phyloP scores from a whole-genome alignment of 1,140 invertebrate genomes.

The Dreissena rostriformis region DNA sequence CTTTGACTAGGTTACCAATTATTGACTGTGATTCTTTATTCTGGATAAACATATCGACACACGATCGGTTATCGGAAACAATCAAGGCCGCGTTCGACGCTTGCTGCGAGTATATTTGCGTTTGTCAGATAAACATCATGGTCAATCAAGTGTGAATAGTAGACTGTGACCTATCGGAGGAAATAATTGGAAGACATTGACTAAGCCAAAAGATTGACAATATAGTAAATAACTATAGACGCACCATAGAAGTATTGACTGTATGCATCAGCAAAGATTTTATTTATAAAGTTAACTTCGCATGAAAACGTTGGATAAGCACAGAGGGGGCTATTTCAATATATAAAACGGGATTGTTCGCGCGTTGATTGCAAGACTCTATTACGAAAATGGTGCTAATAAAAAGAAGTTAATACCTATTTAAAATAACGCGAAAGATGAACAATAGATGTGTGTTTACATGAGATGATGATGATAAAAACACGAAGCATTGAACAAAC shows the following conservation, averaged over 20 bases:
- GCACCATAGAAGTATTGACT: background rate
- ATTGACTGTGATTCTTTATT: constrained; percentile 5
- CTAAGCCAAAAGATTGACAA: background rate
- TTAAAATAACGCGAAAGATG: constrained; percentile 8
- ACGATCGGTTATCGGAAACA: background rate
- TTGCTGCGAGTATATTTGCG: background rate
- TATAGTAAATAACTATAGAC: constrained; percentile 2
- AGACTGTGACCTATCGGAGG: constrained; percentile 21
- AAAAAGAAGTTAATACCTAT: constrained; percentile 14
- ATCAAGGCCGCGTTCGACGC: background rate
- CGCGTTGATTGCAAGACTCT: background rate
- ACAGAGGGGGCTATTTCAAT: constrained; percentile 1
- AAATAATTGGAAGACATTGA: background rate
- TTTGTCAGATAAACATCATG: constrained; percentile 29
- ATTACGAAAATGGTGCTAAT: background rate
- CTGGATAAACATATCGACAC: constrained; percentile 33
- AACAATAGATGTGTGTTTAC: constrained; percentile 12
- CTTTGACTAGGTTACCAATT: background rate
- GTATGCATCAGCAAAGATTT: background rate
- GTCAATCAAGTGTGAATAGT: constrained; percentile 18
- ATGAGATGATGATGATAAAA: background rate
- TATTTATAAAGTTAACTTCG: background rate
- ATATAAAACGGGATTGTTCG: background rate
- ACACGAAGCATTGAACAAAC: constrained; percentile 12
- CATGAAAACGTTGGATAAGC: constrained; percentile 4